Conservation (phyloP, 2,797 vertebrate genomes). For the Thripadectes ignobilis region DNA sequence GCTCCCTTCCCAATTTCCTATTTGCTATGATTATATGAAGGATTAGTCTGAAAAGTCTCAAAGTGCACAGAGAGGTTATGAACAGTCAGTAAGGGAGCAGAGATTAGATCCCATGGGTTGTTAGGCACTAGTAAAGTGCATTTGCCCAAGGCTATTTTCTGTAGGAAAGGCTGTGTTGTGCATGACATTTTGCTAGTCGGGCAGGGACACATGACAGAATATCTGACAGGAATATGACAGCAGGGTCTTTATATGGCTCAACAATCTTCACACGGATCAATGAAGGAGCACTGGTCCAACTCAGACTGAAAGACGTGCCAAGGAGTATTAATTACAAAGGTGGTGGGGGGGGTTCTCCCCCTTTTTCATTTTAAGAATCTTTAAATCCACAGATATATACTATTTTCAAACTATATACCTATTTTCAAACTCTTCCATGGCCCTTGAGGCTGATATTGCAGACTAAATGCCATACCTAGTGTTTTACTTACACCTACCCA, state of each 20-base stretch:
- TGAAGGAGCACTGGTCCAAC: conserved; percentile 7
- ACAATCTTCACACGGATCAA: conserved; percentile 47
- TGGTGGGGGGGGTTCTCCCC: accelerated
- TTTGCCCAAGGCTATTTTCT: conserved; percentile 62
- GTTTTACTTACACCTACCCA: not conserved
- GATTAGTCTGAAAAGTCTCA: conserved; percentile 39
- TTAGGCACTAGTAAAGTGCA: conserved; percentile 60
- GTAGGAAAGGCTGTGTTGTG: conserved; percentile 53
- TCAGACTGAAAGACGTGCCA: not conserved
- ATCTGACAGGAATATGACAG: conserved; percentile 59
- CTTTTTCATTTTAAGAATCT: not conserved
- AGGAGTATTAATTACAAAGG: not conserved
- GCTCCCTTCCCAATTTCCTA: not conserved
- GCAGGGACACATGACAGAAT: conserved; percentile 54
- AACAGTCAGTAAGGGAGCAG: conserved; percentile 47
- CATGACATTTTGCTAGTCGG: conserved; percentile 62
- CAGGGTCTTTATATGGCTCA: conserved; percentile 53
- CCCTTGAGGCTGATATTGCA: not conserved
- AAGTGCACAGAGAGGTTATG: conserved; percentile 53
- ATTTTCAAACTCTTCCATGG: not conserved
- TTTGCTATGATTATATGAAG: not conserved
- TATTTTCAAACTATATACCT: not conserved
- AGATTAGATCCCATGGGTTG: conserved; percentile 66
- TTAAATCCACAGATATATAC: not conserved
- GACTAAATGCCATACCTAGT: not conserved